These are phyloP conservation scores for Oenanthe oenanthe DNA, from an alignment of 2,113 vertebrate species.

Conservation along the genomic window DNA sequence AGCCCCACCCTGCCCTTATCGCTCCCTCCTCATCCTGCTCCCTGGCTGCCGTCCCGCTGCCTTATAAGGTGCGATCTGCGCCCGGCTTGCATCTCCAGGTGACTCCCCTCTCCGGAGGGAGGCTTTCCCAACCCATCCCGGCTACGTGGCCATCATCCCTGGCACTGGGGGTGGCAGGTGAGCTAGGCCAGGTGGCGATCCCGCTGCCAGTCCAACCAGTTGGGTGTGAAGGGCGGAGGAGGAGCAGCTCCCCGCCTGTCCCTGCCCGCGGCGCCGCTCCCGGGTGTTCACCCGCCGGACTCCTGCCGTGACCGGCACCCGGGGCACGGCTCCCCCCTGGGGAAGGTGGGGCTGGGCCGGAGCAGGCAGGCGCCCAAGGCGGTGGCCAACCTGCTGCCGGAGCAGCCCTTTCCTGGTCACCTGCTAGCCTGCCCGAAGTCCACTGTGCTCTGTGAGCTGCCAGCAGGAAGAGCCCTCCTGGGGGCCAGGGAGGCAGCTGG, in stretches of 20 bases:
- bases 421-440: neutral
- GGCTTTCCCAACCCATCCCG: neutral
- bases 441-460: neutral
- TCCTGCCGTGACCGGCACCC: neutral
- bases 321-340: accelerated
- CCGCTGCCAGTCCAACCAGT: neutral
- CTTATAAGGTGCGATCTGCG: constrained; percentile 62
- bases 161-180: neutral
- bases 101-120: neutral
- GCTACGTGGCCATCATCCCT: neutral
- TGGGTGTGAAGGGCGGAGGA: neutral
- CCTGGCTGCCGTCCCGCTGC: constrained; percentile 39
- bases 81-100: neutral
- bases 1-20: constrained; percentile 62
- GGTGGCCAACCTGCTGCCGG: accelerated
- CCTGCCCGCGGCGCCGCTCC: neutral
- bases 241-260: neutral
- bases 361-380: accelerated
- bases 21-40: constrained; percentile 51
- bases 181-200: neutral
- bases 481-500: too few species aligned
- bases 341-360: neutral
- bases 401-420: neutral
- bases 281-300: neutral
- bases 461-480: neutral